Conservation (phyloP, 2,888 invertebrate species). For the Heterodera filipjevi region DNA sequence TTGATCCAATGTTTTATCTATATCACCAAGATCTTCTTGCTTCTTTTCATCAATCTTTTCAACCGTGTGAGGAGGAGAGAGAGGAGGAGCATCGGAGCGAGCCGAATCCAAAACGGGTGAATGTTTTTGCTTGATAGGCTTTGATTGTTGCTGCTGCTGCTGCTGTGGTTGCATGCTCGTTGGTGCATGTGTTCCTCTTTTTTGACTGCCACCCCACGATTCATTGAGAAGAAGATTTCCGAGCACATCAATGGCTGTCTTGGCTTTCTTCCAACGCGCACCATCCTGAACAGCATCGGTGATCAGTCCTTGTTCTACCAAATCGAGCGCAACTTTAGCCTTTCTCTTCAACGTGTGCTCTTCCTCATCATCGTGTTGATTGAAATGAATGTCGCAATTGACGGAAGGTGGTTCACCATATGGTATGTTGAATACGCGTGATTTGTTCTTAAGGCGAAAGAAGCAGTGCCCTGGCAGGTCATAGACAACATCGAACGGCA, state of each 20-base stretch:
- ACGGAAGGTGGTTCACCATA: background rate
- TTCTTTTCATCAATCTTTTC: background rate
- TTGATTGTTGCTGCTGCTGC: too few species aligned
- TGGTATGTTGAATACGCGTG: background rate
- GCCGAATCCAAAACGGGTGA: too few species aligned
- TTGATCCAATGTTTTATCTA: background rate
- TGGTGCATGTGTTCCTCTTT: too few species aligned
- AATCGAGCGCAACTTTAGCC: background rate
- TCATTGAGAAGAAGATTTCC: background rate
- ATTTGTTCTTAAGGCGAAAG: constrained; percentile 11
- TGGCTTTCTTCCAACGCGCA: background rate
- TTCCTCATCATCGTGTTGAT: background rate
- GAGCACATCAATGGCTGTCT: background rate
- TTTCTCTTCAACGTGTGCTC: background rate
- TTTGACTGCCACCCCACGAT: background rate
- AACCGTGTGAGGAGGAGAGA: background rate
- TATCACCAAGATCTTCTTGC: background rate
- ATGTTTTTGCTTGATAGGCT: too few species aligned
- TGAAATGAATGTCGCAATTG: too few species aligned
- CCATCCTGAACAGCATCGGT: background rate
- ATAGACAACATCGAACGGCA: constrained; percentile 13
- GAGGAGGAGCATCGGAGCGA: too few species aligned
- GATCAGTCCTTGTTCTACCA: background rate
- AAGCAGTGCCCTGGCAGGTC: constrained; percentile 19
- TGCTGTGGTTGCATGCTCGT: too few species aligned